phyloP scores from a whole-genome alignment of 2,113 vertebrate species.

The Coregonus clupeaformis region DNA sequence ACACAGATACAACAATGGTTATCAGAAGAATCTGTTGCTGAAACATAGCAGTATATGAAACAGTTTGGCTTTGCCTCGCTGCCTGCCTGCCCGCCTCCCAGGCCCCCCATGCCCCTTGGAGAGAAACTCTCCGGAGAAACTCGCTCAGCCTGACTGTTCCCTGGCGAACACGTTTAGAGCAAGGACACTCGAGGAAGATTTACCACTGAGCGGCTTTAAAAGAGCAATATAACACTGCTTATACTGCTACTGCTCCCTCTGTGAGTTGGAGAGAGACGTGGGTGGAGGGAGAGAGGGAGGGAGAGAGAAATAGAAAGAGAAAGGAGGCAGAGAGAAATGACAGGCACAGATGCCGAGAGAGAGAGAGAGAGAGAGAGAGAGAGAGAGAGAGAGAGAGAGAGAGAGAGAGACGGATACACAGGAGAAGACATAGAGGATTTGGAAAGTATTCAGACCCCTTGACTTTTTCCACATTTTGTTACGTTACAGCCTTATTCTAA shows the following conservation, averaged over 20 bases:
- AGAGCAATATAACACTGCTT: conserved; percentile 2
- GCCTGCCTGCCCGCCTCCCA: conserved; percentile 11
- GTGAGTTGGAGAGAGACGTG: not conserved
- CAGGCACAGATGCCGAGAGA: not conserved
- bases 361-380: not conserved
- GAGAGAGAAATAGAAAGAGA: not conserved
- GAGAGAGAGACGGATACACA: not conserved
- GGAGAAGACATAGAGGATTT: too few relatives aligned
- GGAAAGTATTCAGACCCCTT: too few relatives aligned
- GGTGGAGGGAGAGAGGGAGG: conserved; percentile 2
- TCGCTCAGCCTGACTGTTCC: not conserved
- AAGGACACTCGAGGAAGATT: not conserved
- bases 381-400: not conserved
- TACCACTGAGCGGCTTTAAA: not conserved
- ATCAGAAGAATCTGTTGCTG: too few relatives aligned
- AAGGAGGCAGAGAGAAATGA: not conserved
- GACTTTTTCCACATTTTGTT: too few relatives aligned
- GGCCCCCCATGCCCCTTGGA: conserved; percentile 36
- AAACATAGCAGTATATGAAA: too few relatives aligned
- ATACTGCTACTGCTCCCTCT: conserved; percentile 31
- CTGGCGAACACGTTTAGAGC: not conserved
- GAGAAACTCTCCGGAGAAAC: conserved; percentile 29
- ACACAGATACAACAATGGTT: too few relatives aligned
- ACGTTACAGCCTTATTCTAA: too few relatives aligned
- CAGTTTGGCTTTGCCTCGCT: conserved; percentile 24